Evolutionary conservation across 2,113 vertebrate genomes (phyloP).

Genomic region (Xiphophorus maculatus): DNA sequence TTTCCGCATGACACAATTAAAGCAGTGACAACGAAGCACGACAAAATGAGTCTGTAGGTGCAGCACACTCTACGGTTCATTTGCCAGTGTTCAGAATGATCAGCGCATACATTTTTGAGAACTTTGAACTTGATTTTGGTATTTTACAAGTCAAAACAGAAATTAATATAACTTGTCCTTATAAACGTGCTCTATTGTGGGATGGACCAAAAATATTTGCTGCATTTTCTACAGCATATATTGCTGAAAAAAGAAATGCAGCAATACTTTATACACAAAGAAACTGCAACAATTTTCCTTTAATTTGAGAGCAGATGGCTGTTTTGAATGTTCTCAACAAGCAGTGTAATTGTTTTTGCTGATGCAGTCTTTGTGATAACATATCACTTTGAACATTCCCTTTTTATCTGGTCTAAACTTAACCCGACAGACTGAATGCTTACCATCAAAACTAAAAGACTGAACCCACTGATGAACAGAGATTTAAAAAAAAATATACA

Average conservation of each 20-base stretch:
- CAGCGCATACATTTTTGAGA: background rate
- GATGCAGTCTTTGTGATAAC: too few species aligned
- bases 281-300: background rate
- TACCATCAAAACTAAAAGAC: background rate
- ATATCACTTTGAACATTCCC: too few species aligned
- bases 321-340: background rate
- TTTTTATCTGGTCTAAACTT: too few species aligned
- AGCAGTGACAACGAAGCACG: too few species aligned
- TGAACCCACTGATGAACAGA: background rate
- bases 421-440: background rate
- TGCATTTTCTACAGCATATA: too few species aligned
- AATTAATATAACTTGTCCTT: background rate
- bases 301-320: background rate
- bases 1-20: too few species aligned
- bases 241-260: too few species aligned
- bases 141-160: background rate
- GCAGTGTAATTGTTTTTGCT: too few species aligned
- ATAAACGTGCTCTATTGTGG: background rate
- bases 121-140: background rate
- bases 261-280: background rate
- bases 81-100: background rate
- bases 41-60: too few species aligned
- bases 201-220: too few species aligned
- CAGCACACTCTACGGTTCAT: background rate
- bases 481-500: background rate